Evolutionary conservation across 2,797 vertebrate species (phyloP), one percentile per base, ranked within the genome.

Genomic region (Lemur catta): DNA sequence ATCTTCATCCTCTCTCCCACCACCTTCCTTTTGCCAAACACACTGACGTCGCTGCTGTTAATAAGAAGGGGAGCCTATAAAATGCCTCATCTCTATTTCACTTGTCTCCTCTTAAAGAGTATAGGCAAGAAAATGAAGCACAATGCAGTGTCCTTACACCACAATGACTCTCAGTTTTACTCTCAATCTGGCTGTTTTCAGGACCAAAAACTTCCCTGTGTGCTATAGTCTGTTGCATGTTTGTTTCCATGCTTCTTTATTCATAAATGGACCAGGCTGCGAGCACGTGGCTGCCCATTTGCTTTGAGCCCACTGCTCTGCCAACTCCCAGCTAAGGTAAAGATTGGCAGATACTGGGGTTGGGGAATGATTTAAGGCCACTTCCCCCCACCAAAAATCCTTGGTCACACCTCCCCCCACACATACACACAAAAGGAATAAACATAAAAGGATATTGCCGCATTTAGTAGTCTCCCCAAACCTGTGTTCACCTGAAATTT

Each of bases 401-500:
- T 38, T 84, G 20, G 9, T 33, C 30, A 41, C 79, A 59, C 41
- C 38, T 61, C 30, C 13, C 12, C 20, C 7, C 18, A 55, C 13
- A 26, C 35, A 43, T 10, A 15, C 79, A 57, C 38, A 28, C 26
- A 59, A 59, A 95, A 65, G 11, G 30, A 95, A 84, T 82, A 94
- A 95, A 87, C 30, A 61, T 11, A 89, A 96, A 94, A 88, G 33
- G 33, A 33, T 72, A 41, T 20, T 84, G 5, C 74, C 81, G 88
- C 79, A 50, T 90, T 86, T 67, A 14, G 46, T 75, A 52, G 78
- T 85, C 57, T 84, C 24, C n/a, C 3, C 30, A 52, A 81, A 75
- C 4, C 35, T 92, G 12, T 82, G 8, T 28, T 67, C 50, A 74
- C 57, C 8, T 69, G 35, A 87, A 89, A 94, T 89, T 76, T 26